Percentiles rank a stretch among this genome's conserved stretches.
Evolutionary conservation across 2,888 invertebrate species (phyloP).

Genomic region (Brachypalpus laphriformis): DNA sequence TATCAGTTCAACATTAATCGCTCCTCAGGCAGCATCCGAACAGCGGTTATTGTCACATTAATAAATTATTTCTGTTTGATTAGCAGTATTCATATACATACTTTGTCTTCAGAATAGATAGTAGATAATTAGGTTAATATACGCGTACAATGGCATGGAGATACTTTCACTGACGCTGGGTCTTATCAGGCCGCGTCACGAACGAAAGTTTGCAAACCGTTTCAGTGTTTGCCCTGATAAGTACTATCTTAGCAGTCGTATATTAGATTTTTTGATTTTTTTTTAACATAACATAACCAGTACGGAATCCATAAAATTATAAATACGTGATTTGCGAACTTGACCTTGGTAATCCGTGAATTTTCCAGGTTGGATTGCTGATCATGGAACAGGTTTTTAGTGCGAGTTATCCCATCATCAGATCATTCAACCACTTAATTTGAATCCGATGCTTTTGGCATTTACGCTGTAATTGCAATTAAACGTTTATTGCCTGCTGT

Average conservation of each 20-base stretch:
- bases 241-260: not conserved
- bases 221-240: constrained; percentile 10
- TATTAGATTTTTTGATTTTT: not conserved
- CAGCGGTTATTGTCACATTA: constrained; percentile 8
- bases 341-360: not conserved
- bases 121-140: constrained; percentile 9
- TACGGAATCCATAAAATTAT: not conserved
- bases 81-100: not conserved
- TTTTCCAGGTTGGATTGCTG: not conserved
- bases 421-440: not conserved
- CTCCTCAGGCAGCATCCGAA: not conserved
- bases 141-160: not conserved
- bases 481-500: not conserved
- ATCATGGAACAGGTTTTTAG: not conserved
- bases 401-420: not conserved
- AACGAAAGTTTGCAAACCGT: not conserved
- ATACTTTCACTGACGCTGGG: constrained; percentile 9
- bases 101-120: not conserved
- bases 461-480: not conserved
- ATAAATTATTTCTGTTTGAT: constrained; percentile 18
- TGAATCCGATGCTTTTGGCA: not conserved
- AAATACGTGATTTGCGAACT: not conserved
- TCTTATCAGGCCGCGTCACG: not conserved
- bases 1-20: constrained; percentile 16
- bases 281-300: not conserved